These are phyloP conservation scores for Neodiprion pinetum DNA, from an alignment of 1,140 invertebrate genomes.

Conservation along the genomic window DNA sequence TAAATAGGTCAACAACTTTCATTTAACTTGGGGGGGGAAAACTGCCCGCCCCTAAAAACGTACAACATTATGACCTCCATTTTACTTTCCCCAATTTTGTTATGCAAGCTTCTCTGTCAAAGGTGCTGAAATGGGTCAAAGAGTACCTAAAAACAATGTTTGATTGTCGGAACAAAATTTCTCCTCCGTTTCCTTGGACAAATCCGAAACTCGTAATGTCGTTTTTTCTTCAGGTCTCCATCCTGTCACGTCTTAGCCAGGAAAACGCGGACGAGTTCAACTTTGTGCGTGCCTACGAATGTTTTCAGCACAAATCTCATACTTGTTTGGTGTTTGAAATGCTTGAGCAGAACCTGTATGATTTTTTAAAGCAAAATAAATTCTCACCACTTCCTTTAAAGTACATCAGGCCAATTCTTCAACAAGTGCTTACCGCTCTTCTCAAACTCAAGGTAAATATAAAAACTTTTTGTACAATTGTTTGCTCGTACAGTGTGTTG, in stretches of 20 bases:
- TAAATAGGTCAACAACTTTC: background rate
- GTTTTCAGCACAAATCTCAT: conserved; percentile 99
- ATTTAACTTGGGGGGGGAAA: no score
- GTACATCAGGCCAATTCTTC: conserved; percentile 97
- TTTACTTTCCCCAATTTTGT: background rate
- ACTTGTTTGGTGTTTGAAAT: conserved; percentile 99
- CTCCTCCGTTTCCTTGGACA: conserved; percentile 19
- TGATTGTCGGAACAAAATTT: background rate
- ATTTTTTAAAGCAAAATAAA: conserved; percentile 99
- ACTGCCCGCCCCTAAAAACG: no score
- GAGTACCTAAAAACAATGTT: no score
- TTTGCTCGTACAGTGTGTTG: background rate
- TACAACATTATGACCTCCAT: background rate
- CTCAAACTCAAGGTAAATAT: conserved; percentile 89
- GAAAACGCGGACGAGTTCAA: conserved; percentile 99
- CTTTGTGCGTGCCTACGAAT: conserved; percentile 99
- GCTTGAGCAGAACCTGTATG: conserved; percentile 99
- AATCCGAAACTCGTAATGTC: conserved; percentile 10
- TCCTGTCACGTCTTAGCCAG: conserved; percentile 95
- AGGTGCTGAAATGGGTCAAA: background rate
- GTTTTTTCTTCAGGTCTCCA: conserved; percentile 77
- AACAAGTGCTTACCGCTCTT: conserved; percentile 98
- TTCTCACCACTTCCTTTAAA: conserved; percentile 97
- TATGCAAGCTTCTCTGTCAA: background rate
- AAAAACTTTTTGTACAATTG: background rate